phyloP scores from a whole-genome alignment of 2,797 vertebrate species.

The Agapornis canus region DNA sequence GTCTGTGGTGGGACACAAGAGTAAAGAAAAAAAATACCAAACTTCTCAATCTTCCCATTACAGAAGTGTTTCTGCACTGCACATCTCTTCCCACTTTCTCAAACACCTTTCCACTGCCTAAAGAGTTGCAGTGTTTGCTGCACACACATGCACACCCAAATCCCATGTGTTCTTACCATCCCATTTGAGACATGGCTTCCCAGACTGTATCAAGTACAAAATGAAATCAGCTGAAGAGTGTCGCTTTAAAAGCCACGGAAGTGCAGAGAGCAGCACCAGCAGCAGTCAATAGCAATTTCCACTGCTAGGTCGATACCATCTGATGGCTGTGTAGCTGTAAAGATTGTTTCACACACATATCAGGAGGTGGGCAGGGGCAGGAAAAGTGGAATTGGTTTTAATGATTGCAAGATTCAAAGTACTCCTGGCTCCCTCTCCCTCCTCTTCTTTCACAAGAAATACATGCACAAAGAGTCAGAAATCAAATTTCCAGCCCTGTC shows the following conservation, averaged over 20 bases:
- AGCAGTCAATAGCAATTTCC: slow-evolving; percentile 87
- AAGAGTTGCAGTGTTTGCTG: not conserved
- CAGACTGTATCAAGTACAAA: slow-evolving; percentile 40
- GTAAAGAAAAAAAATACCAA: not conserved
- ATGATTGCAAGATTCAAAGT: slow-evolving; percentile 76
- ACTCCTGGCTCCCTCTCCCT: slow-evolving; percentile 55
- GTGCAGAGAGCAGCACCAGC: slow-evolving; percentile 70
- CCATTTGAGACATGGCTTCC: not conserved
- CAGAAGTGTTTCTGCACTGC: not conserved
- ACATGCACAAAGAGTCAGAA: slow-evolving; percentile 65
- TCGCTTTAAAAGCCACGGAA: slow-evolving; percentile 78
- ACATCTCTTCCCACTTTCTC: not conserved
- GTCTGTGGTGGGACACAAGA: not conserved
- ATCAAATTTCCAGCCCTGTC: slow-evolving; percentile 69
- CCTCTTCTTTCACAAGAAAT: slow-evolving; percentile 64
- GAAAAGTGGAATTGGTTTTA: slow-evolving; percentile 76
- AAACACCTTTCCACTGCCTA: not conserved
- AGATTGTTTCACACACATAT: slow-evolving; percentile 75
- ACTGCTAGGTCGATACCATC: slow-evolving; percentile 79
- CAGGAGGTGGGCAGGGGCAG: slow-evolving; percentile 63
- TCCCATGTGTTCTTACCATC: not conserved
- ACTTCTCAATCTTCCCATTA: not conserved
- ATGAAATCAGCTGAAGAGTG: slow-evolving; percentile 72
- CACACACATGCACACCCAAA: not conserved
- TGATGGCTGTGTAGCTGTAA: slow-evolving; percentile 77